Percentiles rank a stretch among this genome's conserved stretches.
These are phyloP conservation scores for Boulengeromyrus knoepffleri DNA, from an alignment of 2,113 vertebrate species.

Conservation along the genomic window DNA sequence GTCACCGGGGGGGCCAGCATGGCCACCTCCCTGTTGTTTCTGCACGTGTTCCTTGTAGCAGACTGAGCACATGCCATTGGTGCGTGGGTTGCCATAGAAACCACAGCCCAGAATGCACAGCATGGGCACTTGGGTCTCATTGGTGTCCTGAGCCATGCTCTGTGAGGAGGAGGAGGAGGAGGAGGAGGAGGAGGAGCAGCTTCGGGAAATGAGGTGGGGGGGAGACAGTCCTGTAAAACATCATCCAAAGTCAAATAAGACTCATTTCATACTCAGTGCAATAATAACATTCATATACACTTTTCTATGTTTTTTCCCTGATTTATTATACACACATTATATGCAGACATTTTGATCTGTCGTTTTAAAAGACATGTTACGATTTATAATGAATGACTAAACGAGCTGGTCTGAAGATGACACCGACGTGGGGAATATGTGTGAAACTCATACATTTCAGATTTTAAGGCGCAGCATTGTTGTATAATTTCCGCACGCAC, in stretches of 20 bases:
- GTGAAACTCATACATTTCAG: not conserved
- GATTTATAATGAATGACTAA: not conserved
- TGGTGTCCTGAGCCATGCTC: conserved; percentile 82
- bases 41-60: conserved; percentile 83
- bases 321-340: not conserved
- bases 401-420: not conserved
- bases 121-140: conserved; percentile 75
- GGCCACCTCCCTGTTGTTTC: conserved; percentile 73
- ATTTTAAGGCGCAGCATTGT: not conserved
- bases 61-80: conserved; percentile 82
- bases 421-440: not conserved
- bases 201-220: not conserved
- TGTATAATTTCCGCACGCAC: not conserved
- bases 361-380: not conserved
- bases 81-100: conserved; percentile 81
- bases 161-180: conserved; percentile 21
- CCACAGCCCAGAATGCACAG: conserved; percentile 77
- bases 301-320: not conserved
- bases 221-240: conserved; percentile 8
- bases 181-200: not conserved
- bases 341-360: not conserved
- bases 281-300: not conserved
- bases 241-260: not conserved
- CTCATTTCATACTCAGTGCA: not conserved
- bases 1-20: conserved; percentile 61